Evolutionary conservation across 2,888 invertebrate species (phyloP).

Genomic region (Phoenoteleia sp.): DNA sequence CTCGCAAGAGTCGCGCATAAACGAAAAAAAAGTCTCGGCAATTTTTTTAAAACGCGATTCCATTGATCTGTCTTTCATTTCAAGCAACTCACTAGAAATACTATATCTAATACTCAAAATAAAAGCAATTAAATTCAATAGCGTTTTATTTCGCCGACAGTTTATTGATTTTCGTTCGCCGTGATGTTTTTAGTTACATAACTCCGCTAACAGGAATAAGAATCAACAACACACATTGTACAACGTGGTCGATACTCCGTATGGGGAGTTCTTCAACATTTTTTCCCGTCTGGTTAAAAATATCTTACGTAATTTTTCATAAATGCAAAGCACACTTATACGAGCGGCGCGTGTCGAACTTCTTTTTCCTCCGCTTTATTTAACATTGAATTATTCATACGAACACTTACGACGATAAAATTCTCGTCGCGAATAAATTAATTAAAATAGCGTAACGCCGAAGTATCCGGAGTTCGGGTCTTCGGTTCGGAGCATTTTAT

Average conservation of each 20-base stretch:
- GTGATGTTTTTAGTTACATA: constrained; percentile 36
- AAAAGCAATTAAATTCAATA: constrained; percentile 28
- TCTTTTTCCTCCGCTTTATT: background rate
- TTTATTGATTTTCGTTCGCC: constrained; percentile 45
- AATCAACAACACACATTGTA: constrained; percentile 43
- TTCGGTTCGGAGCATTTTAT: background rate
- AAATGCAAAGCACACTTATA: background rate
- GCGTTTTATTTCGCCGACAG: constrained; percentile 10
- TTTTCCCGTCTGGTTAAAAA: constrained; percentile 35
- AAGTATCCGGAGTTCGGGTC: background rate
- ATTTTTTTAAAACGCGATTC: too few species aligned
- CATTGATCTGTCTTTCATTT: background rate
- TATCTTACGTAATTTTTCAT: constrained; percentile 36
- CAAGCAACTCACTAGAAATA: background rate
- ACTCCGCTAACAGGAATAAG: constrained; percentile 41
- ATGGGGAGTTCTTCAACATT: constrained; percentile 21
- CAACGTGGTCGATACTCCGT: constrained; percentile 48
- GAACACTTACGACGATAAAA: constrained; percentile 7
- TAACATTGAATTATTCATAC: constrained; percentile 28
- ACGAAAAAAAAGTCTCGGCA: too few species aligned
- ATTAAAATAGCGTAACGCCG: constrained; percentile 16
- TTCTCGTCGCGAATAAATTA: constrained; percentile 26
- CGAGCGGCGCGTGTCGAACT: too few species aligned
- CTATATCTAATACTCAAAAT: constrained; percentile 30
- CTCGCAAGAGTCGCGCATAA: too few species aligned